phyloP scores from a whole-genome alignment of 2,113 vertebrate species.

The Turnix velox region DNA sequence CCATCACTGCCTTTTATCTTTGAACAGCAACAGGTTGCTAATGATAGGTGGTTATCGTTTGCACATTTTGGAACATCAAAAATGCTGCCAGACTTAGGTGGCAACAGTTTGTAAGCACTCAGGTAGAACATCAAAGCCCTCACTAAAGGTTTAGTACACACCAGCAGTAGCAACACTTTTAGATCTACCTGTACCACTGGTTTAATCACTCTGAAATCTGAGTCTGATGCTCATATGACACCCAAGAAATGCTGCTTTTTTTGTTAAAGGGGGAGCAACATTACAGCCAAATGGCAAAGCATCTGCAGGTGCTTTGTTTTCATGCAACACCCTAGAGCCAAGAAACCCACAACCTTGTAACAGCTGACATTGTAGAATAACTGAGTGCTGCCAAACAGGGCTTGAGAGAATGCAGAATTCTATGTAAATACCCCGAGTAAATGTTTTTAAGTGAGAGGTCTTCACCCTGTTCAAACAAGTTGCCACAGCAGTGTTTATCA shows the following conservation, averaged over 20 bases:
- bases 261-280: constrained; percentile 33
- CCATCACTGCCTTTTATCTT: constrained; percentile 11
- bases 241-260: constrained; percentile 22
- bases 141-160: constrained; percentile 13
- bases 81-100: constrained; percentile 37
- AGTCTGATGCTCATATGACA: constrained; percentile 31
- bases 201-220: constrained; percentile 42
- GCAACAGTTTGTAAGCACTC: constrained; percentile 52
- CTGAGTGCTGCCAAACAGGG: constrained; percentile 31
- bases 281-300: constrained; percentile 50
- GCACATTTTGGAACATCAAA: constrained; percentile 53
- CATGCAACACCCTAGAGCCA: neutral
- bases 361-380: constrained; percentile 50
- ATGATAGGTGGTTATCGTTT: constrained; percentile 27
- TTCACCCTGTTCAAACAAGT: constrained; percentile 60
- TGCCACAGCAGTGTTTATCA: constrained; percentile 39
- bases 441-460: constrained; percentile 61
- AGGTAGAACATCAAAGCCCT: constrained; percentile 51
- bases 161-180: constrained; percentile 20
- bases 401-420: constrained; percentile 53
- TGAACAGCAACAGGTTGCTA: constrained; percentile 37
- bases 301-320: constrained; percentile 35
- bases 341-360: constrained; percentile 46
- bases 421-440: constrained; percentile 49
- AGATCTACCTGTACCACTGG: neutral